Conservation (phyloP, 2,113 vertebrate species). For the Hypanus sabinus region DNA sequence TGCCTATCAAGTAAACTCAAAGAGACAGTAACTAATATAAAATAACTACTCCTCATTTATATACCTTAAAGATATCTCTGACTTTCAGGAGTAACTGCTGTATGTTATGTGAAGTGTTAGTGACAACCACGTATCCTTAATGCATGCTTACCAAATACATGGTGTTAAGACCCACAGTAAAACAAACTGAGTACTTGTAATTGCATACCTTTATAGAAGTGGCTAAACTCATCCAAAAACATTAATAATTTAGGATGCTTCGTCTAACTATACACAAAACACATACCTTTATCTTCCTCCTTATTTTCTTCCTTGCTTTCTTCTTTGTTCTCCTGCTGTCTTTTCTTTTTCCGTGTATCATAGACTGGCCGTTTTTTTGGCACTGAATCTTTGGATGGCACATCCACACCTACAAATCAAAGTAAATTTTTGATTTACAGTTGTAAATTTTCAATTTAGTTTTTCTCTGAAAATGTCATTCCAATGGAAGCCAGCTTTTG, state of each 20-base stretch:
- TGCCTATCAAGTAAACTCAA: too few species aligned
- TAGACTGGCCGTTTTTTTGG: slow-evolving; percentile 95
- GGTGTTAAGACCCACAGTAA: not conserved
- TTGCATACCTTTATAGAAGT: not conserved
- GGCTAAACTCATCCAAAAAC: not conserved
- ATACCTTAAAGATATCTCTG: not conserved
- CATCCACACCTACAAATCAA: slow-evolving; percentile 74
- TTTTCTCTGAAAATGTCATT: not conserved
- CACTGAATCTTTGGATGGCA: slow-evolving; percentile 92
- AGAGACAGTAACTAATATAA: not conserved
- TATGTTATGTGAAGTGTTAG: not conserved
- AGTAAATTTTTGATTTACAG: not conserved
- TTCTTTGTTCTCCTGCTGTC: slow-evolving; percentile 55
- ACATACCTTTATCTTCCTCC: slow-evolving; percentile 74
- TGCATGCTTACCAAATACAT: not conserved
- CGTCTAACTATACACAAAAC: not conserved
- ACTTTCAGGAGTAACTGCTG: not conserved
- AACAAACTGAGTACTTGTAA: not conserved
- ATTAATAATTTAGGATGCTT: not conserved
- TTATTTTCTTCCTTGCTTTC: not conserved
- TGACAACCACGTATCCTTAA: not conserved
- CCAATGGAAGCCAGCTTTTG: not conserved
- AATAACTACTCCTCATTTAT: not conserved
- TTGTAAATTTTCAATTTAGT: not conserved
- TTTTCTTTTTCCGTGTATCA: slow-evolving; percentile 88